Evolutionary conservation across 2,888 invertebrate genomes (phyloP), one percentile per base, ranked within the genome.

Genomic region (Nomada goodeniana): DNA sequence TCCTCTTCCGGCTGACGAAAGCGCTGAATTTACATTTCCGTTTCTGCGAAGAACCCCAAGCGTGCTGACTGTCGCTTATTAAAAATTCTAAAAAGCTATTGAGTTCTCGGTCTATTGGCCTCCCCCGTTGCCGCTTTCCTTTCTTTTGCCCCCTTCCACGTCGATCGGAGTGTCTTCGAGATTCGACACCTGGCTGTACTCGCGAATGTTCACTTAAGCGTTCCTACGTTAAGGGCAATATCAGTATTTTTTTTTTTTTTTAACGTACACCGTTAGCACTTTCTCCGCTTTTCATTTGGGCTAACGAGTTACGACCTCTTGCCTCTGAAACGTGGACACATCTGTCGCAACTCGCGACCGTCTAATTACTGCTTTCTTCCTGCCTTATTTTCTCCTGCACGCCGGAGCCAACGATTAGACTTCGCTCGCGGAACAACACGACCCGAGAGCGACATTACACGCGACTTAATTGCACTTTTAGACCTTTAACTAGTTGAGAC

Each of bases 11-110:
- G 53, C 65, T 70, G 59, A 69, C 65, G 80, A 84, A 88, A 89
- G 67, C 85, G 81, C 80, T 84, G 84, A 89, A 90, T 90, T 90
- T 89, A 84, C 88, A 89, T 88, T 84, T 87, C 71, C 70, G 76
- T 76, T 75, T 75, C 81, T 80, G 77, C 64, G 57, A 68, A 69
- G 80, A 84, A 71, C 65, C 68, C 73, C 82, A 52, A 84, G 82
- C 79, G 70, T 77, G 78, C 68, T 79, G 86, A 36, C 87, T 89
- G 86, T 84, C 86, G 87, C 86, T 91, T 91, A 91, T 91, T 90
- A 89, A 90, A 91, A 86, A 89, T 88, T 89, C 86, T 88, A 76
- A 87, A 86, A 88, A 74, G 86, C 85, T 79, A 85, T 84, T 83
- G 82, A 83, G 70, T 55, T 76, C 68, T 76, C 73, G 61, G 52